Evolutionary conservation across 2,113 vertebrate genomes (phyloP), one percentile per base, ranked within the genome.

Genomic region (Myrmecophaga tridactyla): DNA sequence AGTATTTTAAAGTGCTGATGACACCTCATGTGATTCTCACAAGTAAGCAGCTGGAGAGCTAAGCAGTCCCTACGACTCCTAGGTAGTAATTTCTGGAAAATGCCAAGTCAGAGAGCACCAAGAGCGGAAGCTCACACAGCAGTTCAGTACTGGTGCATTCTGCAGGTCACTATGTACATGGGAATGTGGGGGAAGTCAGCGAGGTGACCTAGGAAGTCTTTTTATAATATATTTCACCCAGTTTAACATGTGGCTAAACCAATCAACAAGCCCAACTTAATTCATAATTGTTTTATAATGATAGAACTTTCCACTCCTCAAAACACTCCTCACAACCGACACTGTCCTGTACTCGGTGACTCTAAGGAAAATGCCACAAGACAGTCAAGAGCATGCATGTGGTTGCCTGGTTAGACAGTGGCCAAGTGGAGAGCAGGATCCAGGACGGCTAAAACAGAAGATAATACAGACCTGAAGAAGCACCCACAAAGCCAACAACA

Each of bases 81-180:
- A 13, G 43, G 25, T 8, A 31, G n/a, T 58, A 21, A 85, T 53
- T 94, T 86, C 56, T 48, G 48, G 62, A 58, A 92, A 82, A n/a
- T 53, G 41, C 53, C 53, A 82, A 75, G 80, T 83, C 75, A 72
- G 29, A 41, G 25, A 60, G 31, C n/a, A 76, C 34, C 67, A 56
- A 23, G 56, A 11, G 23, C 72, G 18, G 48, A n/a, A 75, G 27
- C 3, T 85, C 67, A 91, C 92, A 83, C 27, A 31, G 23, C 8
- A 20, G 31, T 53, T 75, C 25, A 8, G 8, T 41, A 67, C 53
- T 48, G 18, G 88, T n/a, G 51, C 4, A 39, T 46, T 39, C 36
- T 12, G 7, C 1, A 60, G 20, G 46, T 58, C 60, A 78, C 56
- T 15, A 9, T 0, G 9, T 10, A 20, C 0, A 0, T 0, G 34